Evolutionary conservation across 2,113 vertebrate species (phyloP).

Genomic region (Kryptolebias marmoratus): DNA sequence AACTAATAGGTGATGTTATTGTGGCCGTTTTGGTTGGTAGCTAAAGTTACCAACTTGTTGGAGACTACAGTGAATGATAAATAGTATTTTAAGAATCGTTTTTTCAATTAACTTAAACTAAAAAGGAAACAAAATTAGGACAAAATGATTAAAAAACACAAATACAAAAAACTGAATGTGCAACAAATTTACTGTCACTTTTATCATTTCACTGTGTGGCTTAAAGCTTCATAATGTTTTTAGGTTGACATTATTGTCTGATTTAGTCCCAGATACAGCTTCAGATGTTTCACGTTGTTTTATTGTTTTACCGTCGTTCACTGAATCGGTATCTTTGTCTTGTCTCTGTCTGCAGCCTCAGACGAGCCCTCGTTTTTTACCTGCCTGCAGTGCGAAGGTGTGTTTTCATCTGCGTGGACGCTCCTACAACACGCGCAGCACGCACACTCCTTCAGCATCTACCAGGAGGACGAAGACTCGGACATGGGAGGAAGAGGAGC

Average conservation of each 20-base stretch:
- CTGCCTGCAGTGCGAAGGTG: constrained; percentile 81
- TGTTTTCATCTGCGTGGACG: constrained; percentile 78
- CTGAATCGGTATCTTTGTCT: neutral
- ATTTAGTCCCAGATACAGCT: neutral
- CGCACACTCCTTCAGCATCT: constrained; percentile 81
- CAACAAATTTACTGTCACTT: too few species aligned
- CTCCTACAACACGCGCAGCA: constrained; percentile 83
- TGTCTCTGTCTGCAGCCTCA: constrained; percentile 49
- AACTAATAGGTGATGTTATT: neutral
- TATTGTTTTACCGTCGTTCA: neutral
- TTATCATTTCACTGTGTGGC: neutral
- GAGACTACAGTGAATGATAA: neutral
- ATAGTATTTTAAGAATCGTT: neutral
- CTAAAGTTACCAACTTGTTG: too few species aligned
- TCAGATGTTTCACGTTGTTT: neutral
- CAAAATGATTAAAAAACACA: neutral
- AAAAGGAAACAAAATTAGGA: neutral
- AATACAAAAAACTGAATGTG: too few species aligned
- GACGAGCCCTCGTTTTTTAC: constrained; percentile 79
- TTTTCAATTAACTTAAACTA: too few species aligned
- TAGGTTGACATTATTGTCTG: neutral
- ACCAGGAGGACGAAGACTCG: constrained; percentile 81
- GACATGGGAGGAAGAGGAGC: constrained; percentile 74
- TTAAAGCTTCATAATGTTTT: neutral
- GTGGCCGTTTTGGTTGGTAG: neutral